Evolutionary conservation across 2,797 vertebrate species (phyloP), one percentile per base, ranked within the genome.

Genomic region (Rhinichthys osculus): DNA sequence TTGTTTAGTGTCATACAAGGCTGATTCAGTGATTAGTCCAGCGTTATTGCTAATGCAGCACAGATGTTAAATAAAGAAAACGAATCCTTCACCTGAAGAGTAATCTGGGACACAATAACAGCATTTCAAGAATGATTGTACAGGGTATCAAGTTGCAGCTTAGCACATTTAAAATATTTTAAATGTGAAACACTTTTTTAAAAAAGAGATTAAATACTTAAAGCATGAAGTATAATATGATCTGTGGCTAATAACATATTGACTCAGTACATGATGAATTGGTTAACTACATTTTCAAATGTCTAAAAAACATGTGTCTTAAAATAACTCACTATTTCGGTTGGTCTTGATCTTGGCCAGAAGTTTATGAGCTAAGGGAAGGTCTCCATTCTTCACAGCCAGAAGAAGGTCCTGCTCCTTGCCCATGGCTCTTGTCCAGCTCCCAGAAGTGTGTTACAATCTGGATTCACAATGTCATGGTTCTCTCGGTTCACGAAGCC

Each of bases 331-430:
- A 96, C 95, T 96, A 85, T 91, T 94, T 93, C 94, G 94, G 92
- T 91, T 95, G 94, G 92, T 92, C 93, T 95, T 95, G 91, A 94
- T 92, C 91, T 95, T 96, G 85, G 94, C 92, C 81, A 96, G 93
- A 1, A 96, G 94, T 85, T 94, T 96, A 90, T 96, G 93, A 6
- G 93, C 93, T 85, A 92, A 89, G 35, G 94, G 92, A 80, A 95
- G 92, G 90, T 96, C 95, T 85, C 95, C 95, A 19, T 89, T 95
- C 93, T 96, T 96, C 91, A 95, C 95, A 0, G 95, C 95, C 89
- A 93, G 92, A 86, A 96, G 92, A 69, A 96, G 93, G 76, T 96
- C 95, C 90, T 95, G 95, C 88, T 96, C 95, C 82, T 95, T 96
- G 71, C 95, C 95, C 95, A 96, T 96, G 89, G 82, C 90, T 86